Conservation (phyloP, 2,113 vertebrate genomes). For the Fulica atra region DNA sequence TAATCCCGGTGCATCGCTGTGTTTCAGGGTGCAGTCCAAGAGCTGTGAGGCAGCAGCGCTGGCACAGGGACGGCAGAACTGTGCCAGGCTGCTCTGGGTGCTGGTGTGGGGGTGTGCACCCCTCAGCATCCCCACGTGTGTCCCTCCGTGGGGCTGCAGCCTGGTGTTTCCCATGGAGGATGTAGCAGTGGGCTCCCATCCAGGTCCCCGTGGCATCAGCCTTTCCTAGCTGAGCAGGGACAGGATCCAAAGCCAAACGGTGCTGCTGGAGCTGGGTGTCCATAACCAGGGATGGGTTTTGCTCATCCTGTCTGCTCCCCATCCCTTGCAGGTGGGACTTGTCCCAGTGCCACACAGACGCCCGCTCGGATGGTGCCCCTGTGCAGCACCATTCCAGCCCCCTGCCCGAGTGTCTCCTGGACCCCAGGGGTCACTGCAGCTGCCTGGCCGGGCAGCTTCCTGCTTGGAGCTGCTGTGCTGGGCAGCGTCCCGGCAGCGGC, state of each 20-base stretch:
- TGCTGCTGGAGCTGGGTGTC: not conserved
- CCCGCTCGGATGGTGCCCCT: rapidly evolving
- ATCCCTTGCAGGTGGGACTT: not conserved
- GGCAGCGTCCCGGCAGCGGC: not conserved
- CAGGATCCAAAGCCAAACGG: not conserved
- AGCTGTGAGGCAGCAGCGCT: not conserved
- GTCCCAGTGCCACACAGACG: rapidly evolving
- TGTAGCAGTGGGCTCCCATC: not conserved
- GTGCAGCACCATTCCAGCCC: not conserved
- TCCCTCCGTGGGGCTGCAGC: no score
- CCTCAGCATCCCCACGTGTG: no score
- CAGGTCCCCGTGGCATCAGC: rapidly evolving
- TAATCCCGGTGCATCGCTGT: not conserved
- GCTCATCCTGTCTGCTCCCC: not conserved
- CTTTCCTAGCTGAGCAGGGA: not conserved
- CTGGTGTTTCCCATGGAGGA: no score
- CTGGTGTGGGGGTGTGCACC: not conserved
- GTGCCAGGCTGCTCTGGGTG: not conserved
- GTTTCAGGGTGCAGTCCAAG: not conserved
- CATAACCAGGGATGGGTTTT: not conserved
- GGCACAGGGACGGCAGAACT: not conserved
- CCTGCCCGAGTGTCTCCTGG: not conserved
- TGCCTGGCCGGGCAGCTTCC: not conserved
- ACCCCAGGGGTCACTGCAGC: not conserved
- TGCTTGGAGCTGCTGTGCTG: not conserved